Base-by-base conservation (phyloP, 2,888 invertebrate genomes). In the Amblyjoppa fuscipennis region DNA sequence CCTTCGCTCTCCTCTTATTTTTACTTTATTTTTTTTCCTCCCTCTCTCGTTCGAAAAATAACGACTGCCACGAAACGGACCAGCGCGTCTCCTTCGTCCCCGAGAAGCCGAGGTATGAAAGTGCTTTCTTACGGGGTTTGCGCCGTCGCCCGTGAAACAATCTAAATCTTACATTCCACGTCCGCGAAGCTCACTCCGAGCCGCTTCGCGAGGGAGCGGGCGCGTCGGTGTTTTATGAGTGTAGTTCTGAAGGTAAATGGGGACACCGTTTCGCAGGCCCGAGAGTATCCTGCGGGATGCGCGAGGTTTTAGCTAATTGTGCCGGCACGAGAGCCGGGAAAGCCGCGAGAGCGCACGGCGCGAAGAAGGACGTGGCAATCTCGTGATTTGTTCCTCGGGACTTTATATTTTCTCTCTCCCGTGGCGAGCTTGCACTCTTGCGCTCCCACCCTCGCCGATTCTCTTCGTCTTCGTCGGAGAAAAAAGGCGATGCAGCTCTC, bases 231-330 rank as follows among this genome's bases (percentile, higher is more conserved):
- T 87, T 89, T 89, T 88, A 89, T 85, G 89, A 88, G 81, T 87
- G 88, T 87, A 88, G 87, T 87, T 88, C 74, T 75, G 73, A 83
- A 83, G 87, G 83, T 85, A 85, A 87, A 88, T 85, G 87, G 86
- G 82, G 80, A 88, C 85, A 70, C 70, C 38, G 69, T 56, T 74
- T 49, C 77, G 81, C 70, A 13, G 83, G 49, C 68, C 61, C 70
- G 79, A 79, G 45, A 61, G 70, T 86, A 71, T 83, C 83, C 80
- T 85, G 79, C 56, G 61, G 73, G 73, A 76, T 73, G 45, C 78
- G 78, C 81, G 77, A 86, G 85, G 87, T 88, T 89, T 88, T 89
- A 88, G 88, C 88, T 89, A 89, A 89, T 89, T 89, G 89, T 87
- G 70, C 83, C 81, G 74, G 71, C 31, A 34, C 45, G 49, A 76